Percentiles rank a stretch among this genome's conserved stretches.
Evolutionary conservation across 2,797 vertebrate genomes (phyloP).

Genomic region (Melanotaenia pygmaea): DNA sequence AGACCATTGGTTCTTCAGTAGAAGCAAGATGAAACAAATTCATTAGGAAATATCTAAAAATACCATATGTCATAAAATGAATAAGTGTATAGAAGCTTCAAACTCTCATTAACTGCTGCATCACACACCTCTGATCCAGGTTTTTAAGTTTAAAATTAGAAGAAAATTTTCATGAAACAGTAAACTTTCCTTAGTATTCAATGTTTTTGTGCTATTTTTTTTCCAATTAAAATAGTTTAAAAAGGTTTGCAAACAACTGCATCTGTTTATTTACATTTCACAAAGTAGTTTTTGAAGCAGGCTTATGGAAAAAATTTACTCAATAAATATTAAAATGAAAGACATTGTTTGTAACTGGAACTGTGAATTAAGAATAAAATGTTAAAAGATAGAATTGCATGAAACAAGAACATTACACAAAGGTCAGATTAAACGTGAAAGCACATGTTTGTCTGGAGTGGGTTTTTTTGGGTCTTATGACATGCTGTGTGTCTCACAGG

Average conservation of each 20-base stretch:
- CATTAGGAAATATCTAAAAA: neutral
- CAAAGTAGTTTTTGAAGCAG: neutral
- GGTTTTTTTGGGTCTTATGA: constrained; percentile 51
- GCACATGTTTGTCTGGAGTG: neutral
- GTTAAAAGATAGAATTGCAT: neutral
- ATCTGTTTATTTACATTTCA: neutral
- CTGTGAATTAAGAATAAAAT: neutral
- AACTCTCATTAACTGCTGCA: too few species aligned
- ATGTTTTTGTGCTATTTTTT: neutral
- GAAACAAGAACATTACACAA: constrained; percentile 3
- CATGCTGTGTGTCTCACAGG: constrained; percentile 78
- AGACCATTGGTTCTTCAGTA: neutral
- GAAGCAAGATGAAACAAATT: neutral
- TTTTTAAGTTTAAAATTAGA: too few species aligned
- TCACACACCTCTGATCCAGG: too few species aligned
- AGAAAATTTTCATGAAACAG: too few species aligned
- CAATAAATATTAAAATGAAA: neutral
- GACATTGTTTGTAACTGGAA: neutral
- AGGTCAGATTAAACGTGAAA: constrained; percentile 9
- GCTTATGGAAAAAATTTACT: neutral
- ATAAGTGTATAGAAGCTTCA: too few species aligned
- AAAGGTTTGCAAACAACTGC: neutral
- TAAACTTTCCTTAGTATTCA: neutral
- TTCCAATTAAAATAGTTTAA: neutral
- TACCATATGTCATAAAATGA: too few species aligned